Evolutionary conservation across 2,888 invertebrate genomes (phyloP).

Genomic region (Chrysina gloriosa): DNA sequence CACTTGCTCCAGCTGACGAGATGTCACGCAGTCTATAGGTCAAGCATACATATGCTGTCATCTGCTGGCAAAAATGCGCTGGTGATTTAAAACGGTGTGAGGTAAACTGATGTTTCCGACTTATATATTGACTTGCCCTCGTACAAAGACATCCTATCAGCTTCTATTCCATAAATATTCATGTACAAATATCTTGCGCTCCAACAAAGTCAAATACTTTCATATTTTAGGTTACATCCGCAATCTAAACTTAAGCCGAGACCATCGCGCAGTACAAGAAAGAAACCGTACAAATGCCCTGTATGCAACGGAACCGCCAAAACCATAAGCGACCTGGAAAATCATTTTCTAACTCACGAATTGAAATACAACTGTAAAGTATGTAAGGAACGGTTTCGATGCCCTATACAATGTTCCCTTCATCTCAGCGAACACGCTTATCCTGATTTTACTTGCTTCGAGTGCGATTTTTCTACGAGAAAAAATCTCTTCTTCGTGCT

Average conservation of each 20-base stretch:
- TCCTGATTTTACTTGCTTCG: constrained; percentile 38
- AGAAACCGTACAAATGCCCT: constrained; percentile 38
- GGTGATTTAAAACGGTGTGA: too few species aligned
- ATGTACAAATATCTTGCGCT: too few species aligned
- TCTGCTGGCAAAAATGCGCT: too few species aligned
- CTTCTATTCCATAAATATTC: too few species aligned
- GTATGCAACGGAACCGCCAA: constrained; percentile 52
- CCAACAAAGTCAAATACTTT: not conserved
- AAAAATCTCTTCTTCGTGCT: constrained; percentile 47
- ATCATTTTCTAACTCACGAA: constrained; percentile 47
- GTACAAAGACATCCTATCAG: too few species aligned
- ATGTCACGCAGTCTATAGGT: too few species aligned
- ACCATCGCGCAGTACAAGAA: constrained; percentile 2
- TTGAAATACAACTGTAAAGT: constrained; percentile 41
- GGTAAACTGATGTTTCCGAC: too few species aligned
- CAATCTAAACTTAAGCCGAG: not conserved
- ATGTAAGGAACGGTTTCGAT: constrained; percentile 55
- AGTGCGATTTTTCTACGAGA: constrained; percentile 31
- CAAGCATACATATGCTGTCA: too few species aligned
- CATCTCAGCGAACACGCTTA: constrained; percentile 57
- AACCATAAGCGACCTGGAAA: constrained; percentile 45
- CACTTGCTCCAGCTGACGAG: too few species aligned
- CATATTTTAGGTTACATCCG: not conserved
- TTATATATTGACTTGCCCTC: too few species aligned
- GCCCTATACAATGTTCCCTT: constrained; percentile 58